Base-by-base conservation (phyloP, 2,888 invertebrate genomes). In the Macroteleia sp. region DNA sequence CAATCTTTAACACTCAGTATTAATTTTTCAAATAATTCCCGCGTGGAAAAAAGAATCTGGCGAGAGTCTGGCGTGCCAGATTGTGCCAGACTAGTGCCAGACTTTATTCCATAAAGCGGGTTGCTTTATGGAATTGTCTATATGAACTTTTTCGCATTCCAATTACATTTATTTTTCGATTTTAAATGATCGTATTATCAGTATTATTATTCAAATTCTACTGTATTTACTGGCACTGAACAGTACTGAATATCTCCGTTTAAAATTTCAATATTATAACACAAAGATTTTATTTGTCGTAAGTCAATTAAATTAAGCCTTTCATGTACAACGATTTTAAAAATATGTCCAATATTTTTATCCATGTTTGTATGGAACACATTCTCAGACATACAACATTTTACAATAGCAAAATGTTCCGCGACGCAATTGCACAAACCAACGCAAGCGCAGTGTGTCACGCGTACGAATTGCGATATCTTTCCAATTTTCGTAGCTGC, bases 401-500 rank as follows among this genome's bases (percentile, higher is more conserved):
- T 36, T 12, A 56, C 8, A 20, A 73, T 19, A 1, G 71, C 71
- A 39, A 54, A 64, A 22, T 73, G 46, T 1, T 41, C 6, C 30
- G 71, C 64, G 19, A 10, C 6, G 10, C 77, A 77, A n/a, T 61
- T 22, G 25, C 73, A 77, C 6, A 71, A 34, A 22, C 44, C 30
- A 12, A 3, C 9, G 44, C 77, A 77, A 30, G 14, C 9, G 42
- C 77, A 77, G 9, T 67, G 20, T 5, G 46, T 48, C 14, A 77
- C 44, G 66, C 71, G 44, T 32, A 71, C 19, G 28, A 66, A 77
- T 16, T 41, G 36, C 14, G 44, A 28, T 9, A 73, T 36, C 32
- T 30, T 41, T 17, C 77, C 77, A 22, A 77, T 32, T 44, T 61
- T 14, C 12, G 16, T 8, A 20, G 19, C 36, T 16, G 36, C 19